Percentiles rank a stretch among this genome's conserved stretches.
Conservation (phyloP, 1,140 invertebrate species). For the Drosophila setifemur region DNA sequence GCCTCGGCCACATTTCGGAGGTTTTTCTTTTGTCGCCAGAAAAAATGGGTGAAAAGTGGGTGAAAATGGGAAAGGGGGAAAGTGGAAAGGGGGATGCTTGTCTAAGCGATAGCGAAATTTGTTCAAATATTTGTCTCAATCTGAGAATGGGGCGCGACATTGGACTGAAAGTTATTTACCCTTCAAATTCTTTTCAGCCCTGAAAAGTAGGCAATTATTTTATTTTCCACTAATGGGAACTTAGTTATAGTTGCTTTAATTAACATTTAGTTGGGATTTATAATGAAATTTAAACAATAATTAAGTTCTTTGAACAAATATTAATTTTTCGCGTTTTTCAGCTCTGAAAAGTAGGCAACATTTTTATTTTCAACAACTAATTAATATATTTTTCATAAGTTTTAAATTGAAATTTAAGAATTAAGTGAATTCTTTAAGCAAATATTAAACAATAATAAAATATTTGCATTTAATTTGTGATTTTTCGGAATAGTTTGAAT, state of each 20-base stretch:
- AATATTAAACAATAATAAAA: background rate
- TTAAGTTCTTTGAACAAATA: too few relatives aligned
- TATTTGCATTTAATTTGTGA: background rate
- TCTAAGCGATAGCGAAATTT: slow-evolving; percentile 48
- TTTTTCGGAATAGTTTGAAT: background rate
- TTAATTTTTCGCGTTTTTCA: too few relatives aligned
- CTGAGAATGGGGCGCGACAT: slow-evolving; percentile 30
- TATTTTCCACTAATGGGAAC: too few relatives aligned
- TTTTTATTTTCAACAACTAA: too few relatives aligned
- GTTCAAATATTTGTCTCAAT: slow-evolving; percentile 77
- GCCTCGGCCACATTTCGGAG: slow-evolving; percentile 41
- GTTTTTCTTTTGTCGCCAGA: background rate
- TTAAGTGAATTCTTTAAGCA: too few relatives aligned
- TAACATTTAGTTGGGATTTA: too few relatives aligned
- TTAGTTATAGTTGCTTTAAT: too few relatives aligned
- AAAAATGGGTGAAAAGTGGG: background rate
- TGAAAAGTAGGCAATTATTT: background rate
- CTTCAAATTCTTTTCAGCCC: too few relatives aligned
- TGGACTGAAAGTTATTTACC: background rate
- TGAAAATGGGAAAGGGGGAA: background rate
- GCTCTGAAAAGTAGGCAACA: too few relatives aligned
- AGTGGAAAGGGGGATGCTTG: slow-evolving; percentile 5
- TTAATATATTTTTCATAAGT: too few relatives aligned
- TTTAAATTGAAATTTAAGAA: too few relatives aligned
- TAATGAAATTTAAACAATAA: too few relatives aligned